phyloP scores from a whole-genome alignment of 2,888 invertebrate genomes.

The Steinernema carpocapsae region DNA sequence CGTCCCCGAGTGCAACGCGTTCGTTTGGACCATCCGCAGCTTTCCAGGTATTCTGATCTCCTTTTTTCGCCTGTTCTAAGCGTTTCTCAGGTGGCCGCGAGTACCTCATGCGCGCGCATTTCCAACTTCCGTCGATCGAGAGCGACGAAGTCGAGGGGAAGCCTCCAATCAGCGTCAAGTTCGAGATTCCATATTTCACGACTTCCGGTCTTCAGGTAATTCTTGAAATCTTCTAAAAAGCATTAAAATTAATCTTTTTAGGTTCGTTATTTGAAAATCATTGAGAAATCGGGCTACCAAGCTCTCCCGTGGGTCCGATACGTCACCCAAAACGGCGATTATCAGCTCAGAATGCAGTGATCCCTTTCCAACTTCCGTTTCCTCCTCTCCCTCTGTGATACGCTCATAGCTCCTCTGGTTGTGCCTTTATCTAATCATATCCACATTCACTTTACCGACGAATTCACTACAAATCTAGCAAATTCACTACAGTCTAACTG shows the following conservation, averaged over 20 bases:
- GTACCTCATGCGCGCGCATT: conserved; percentile 96
- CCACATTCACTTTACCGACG: too few species aligned
- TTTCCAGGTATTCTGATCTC: conserved; percentile 68
- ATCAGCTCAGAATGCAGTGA: conserved; percentile 81
- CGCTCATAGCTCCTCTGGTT: conserved; percentile 2
- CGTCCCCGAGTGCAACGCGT: conserved; percentile 92
- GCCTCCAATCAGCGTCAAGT: conserved; percentile 96
- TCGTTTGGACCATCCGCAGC: conserved; percentile 79
- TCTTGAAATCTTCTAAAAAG: conserved; percentile 7
- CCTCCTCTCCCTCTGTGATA: background rate
- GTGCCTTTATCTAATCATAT: conserved; percentile 26
- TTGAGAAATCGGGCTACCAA: conserved; percentile 98
- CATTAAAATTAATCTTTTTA: conserved; percentile 62
- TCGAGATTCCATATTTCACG: conserved; percentile 98
- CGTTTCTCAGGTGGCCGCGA: conserved; percentile 81
- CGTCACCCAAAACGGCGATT: conserved; percentile 98
- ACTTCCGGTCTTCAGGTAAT: conserved; percentile 93
- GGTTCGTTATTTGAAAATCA: conserved; percentile 92
- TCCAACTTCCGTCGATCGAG: conserved; percentile 88
- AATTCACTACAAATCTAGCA: background rate
- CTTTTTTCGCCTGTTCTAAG: too few species aligned
- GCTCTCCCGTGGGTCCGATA: conserved; percentile 98
- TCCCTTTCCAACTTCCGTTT: background rate
- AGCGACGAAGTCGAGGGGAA: conserved; percentile 92
- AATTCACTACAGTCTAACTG: background rate